Percentiles rank a stretch among this genome's conserved stretches.
These are phyloP conservation scores for Philopotamus ludificatus DNA, from an alignment of 1,140 invertebrate species.

Conservation along the genomic window DNA sequence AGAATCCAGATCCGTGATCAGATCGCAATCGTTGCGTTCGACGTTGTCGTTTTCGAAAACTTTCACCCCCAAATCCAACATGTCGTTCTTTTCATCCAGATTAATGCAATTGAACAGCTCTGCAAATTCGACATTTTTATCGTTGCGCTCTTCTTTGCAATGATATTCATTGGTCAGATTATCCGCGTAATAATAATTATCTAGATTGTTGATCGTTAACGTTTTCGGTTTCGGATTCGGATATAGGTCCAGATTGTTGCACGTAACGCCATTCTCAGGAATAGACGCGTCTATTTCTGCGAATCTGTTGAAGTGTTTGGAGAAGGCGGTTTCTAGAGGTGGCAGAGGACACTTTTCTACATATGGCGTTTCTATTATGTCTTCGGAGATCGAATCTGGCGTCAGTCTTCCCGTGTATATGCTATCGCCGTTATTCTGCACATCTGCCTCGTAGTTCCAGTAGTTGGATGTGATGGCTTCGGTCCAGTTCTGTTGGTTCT, in stretches of 20 bases:
- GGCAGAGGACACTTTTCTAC: conserved; percentile 49
- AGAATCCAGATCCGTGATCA: conserved; percentile 36
- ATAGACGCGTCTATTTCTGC: conserved; percentile 35
- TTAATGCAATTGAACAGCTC: conserved; percentile 28
- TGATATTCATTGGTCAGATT: conserved; percentile 38
- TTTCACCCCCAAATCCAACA: conserved; percentile 18
- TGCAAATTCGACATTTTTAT: conserved; percentile 26
- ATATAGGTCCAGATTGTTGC: conserved; percentile 45
- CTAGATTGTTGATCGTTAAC: conserved; percentile 47
- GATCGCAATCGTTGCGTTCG: conserved; percentile 1
- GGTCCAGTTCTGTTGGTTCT: conserved; percentile 9
- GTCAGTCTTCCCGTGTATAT: conserved; percentile 37
- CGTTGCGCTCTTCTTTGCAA: background rate
- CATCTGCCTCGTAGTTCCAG: conserved; percentile 1
- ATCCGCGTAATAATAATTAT: conserved; percentile 53
- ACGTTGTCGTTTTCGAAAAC: conserved; percentile 6
- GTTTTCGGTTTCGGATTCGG: conserved; percentile 26
- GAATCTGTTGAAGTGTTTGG: conserved; percentile 51
- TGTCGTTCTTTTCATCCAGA: conserved; percentile 20
- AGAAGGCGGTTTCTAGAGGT: conserved; percentile 54
- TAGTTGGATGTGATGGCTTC: background rate
- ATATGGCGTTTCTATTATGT: conserved; percentile 45
- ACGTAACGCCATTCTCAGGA: conserved; percentile 31
- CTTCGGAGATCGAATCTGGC: conserved; percentile 50
- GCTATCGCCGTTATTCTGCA: conserved; percentile 19